phyloP scores from a whole-genome alignment of 2,113 vertebrate genomes.

The Noctilio leporinus region DNA sequence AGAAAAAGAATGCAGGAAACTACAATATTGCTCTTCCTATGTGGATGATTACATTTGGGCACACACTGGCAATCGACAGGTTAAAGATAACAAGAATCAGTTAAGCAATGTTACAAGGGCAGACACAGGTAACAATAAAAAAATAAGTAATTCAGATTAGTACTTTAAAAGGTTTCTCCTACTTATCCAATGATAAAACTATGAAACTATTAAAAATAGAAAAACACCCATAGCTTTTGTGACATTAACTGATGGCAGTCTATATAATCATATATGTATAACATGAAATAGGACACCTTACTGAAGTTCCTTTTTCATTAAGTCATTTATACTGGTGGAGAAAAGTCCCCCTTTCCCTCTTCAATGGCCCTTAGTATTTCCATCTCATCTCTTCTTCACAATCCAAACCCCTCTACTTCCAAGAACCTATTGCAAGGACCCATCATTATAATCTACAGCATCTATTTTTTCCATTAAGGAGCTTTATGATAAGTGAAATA shows the following conservation, averaged over 20 bases:
- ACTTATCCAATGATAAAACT: conserved; percentile 41
- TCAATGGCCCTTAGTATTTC: not conserved
- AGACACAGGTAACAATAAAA: not conserved
- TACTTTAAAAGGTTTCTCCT: not conserved
- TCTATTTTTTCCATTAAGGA: not conserved
- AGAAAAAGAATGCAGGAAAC: not conserved
- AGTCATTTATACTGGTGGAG: not conserved
- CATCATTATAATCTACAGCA: not conserved
- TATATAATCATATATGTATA: not conserved
- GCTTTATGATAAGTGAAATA: not conserved
- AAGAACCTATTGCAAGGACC: not conserved
- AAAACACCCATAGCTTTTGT: not conserved
- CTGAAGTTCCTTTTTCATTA: not conserved
- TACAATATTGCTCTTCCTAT: conserved; percentile 1
- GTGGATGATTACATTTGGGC: not conserved
- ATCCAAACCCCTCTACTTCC: not conserved
- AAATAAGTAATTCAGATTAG: not conserved
- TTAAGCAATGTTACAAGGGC: not conserved
- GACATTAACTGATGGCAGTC: not conserved
- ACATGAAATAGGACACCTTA: not conserved
- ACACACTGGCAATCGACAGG: not conserved
- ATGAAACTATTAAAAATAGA: not conserved
- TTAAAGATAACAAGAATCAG: conserved; percentile 32
- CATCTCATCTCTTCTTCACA: not conserved
- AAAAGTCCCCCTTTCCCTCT: not conserved